Conservation (phyloP, 1,140 invertebrate genomes). For the Paralvinella palmiformis region DNA sequence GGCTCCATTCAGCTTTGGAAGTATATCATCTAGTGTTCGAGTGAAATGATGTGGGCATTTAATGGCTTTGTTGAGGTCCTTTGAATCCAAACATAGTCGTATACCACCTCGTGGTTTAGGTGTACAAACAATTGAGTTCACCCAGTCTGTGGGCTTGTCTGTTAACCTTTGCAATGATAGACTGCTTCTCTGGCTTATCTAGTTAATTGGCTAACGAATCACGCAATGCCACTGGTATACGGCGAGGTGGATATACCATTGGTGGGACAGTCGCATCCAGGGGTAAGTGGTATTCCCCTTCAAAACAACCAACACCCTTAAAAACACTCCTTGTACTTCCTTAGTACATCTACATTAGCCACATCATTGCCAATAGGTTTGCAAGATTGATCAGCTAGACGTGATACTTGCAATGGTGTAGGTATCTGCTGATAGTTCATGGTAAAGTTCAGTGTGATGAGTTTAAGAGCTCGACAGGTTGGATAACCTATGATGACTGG, state of each 20-base stretch:
- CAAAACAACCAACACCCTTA: no score
- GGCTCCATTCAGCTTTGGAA: constrained; percentile 24
- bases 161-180: constrained; percentile 11
- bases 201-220: neutral
- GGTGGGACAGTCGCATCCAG: constrained; percentile 10
- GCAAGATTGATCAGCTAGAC: no score
- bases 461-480: neutral
- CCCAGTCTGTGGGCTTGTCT: constrained; percentile 21
- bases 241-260: neutral
- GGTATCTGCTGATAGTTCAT: neutral
- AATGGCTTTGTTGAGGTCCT: constrained; percentile 26
- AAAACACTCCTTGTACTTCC: no score
- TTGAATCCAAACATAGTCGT: constrained; percentile 27
- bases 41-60: constrained; percentile 20
- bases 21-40: constrained; percentile 26
- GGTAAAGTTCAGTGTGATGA: no score
- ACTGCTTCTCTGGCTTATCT: constrained; percentile 15
- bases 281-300: neutral
- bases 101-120: constrained; percentile 23
- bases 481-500: neutral
- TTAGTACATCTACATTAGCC: neutral
- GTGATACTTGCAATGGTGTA: no score
- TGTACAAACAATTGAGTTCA: constrained; percentile 22
- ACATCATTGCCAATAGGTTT: no score
- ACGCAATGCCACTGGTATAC: neutral